A percentile compares a stretch with the other conserved stretches of the same genome.
phyloP scores from a whole-genome alignment of 1,140 invertebrate genomes.

The Drosophila virilis region DNA sequence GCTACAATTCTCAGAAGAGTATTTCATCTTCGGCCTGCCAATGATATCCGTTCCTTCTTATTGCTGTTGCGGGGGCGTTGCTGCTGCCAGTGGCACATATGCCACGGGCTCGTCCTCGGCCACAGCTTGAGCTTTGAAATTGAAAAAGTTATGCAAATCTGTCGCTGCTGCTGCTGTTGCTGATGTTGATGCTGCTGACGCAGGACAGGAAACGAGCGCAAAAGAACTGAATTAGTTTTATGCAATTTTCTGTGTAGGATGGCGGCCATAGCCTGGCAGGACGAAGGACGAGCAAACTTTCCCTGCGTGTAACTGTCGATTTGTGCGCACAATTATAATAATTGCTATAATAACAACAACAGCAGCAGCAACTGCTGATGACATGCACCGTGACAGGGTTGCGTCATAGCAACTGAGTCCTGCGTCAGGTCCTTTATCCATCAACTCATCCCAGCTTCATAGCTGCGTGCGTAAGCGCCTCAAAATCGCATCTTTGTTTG shows the following conservation, averaged over 20 bases:
- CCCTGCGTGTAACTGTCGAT: constrained; percentile 69
- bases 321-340: constrained; percentile 78
- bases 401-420: constrained; percentile 17
- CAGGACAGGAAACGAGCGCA: constrained; percentile 72
- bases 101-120: constrained; percentile 49
- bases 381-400: constrained; percentile 62
- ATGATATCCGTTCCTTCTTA: background rate
- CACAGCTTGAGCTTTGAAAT: constrained; percentile 79
- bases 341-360: constrained; percentile 71
- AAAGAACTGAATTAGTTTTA: constrained; percentile 78
- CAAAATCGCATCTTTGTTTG: constrained; percentile 73
- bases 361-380: constrained; percentile 39
- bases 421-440: constrained; percentile 13
- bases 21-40: no score
- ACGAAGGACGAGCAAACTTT: constrained; percentile 33
- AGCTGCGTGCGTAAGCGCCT: constrained; percentile 66
- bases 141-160: constrained; percentile 82
- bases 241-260: constrained; percentile 52
- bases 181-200: constrained; percentile 29
- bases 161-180: constrained; percentile 7
- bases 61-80: constrained; percentile 6
- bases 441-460: background rate
- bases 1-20: no score
- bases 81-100: constrained; percentile 55
- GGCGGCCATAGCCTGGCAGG: constrained; percentile 19